Base-by-base conservation (phyloP, 1,140 invertebrate genomes). In the Cydia pomonella region DNA sequence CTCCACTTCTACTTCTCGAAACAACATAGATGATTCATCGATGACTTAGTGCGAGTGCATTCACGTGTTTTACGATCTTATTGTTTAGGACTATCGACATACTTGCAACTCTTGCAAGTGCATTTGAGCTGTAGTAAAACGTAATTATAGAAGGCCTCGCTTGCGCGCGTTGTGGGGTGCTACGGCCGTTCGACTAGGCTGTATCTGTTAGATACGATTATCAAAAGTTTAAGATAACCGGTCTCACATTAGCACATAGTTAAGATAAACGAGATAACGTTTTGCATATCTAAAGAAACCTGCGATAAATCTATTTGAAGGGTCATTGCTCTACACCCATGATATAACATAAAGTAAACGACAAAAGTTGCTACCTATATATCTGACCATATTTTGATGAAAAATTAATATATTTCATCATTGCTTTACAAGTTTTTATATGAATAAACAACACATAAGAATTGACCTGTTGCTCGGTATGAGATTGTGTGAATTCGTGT, bases 261-360 rank as follows among this genome's bases (percentile, higher is more conserved):
- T 91, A 91, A 92, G 90, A 92, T 92, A 92, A 92, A 88, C 79
- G 79, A 91, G 90, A 92, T 92, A 91, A 91, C 88, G 84, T 84
- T 90, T 89, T 89, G 88, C 88, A 90, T 91, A 89, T 89, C 88
- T 90, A 71, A 87, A 84, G 85, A 80, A 80, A 84, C 75, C 77
- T 76, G 79, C 77, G 79, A 82, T 83, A 83, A 75, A 75, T 76
- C 41, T 82, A 81, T 80, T 80, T 75, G 62, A 74, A 77, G 79
- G 87, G 88, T 90, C 86, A 79, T 71, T 79, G 84, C 82, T 80
- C 87, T 77, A 62, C 75, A 44, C 73, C 38, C 47, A 29, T 76
- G 47, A 77, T 69, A 44, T 50, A 75, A 66, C 63, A 25, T 27
- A 74, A 18, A 74, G 72, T 23, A 66, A 66, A 75, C 27, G 38